Evolutionary conservation across 1,140 invertebrate genomes (phyloP).

Genomic region (Ceratosolen solmsi): DNA sequence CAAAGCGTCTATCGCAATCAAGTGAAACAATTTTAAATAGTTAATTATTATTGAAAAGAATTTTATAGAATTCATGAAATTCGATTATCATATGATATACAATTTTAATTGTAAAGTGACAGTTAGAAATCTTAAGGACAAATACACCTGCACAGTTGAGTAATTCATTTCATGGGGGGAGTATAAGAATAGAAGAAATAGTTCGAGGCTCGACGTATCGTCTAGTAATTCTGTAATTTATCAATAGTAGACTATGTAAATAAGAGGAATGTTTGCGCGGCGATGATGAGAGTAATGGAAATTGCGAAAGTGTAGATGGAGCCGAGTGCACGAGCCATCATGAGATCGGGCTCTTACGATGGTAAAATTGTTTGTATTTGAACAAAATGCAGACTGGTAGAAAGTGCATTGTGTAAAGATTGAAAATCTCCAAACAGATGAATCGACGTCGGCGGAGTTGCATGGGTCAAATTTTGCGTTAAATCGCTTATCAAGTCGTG

Average conservation of each 20-base stretch:
- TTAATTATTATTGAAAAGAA: no score
- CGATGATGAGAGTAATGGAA: neutral
- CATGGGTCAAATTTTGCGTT: neutral
- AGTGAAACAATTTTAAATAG: no score
- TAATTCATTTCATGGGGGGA: no score
- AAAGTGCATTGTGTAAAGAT: neutral
- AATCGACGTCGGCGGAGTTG: neutral
- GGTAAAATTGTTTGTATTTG: neutral
- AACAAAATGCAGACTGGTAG: neutral
- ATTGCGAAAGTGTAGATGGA: neutral
- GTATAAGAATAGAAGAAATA: neutral
- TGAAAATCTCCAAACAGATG: neutral
- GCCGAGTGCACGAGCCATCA: neutral
- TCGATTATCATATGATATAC: no score
- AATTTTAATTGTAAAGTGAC: no score
- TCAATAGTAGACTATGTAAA: neutral
- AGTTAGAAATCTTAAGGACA: no score
- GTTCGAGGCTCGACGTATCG: neutral
- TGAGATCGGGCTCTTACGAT: neutral
- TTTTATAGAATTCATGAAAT: no score
- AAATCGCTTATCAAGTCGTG: neutral
- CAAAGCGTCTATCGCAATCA: no score
- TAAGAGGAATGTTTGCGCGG: neutral
- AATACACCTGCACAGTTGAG: no score
- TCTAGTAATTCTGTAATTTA: neutral